phyloP scores from a whole-genome alignment of 1,140 invertebrate species.

The Apocrypta bakeri region DNA sequence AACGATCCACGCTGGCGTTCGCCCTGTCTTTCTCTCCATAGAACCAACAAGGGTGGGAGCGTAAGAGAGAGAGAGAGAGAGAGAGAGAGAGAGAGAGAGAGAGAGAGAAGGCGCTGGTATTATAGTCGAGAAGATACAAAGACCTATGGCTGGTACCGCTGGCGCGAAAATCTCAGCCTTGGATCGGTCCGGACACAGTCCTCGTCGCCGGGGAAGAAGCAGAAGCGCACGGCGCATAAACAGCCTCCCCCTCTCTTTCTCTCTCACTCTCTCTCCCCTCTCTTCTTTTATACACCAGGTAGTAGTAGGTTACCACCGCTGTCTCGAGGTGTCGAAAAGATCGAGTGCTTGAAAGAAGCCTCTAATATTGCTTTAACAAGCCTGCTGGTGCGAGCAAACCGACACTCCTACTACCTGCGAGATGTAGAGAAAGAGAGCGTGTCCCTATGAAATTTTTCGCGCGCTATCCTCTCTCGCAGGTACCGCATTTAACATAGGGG shows the following conservation, averaged over 20 bases:
- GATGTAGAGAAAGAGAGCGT: too few species aligned
- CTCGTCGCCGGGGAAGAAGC: too few species aligned
- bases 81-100: neutral
- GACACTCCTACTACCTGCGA: constrained; percentile 34
- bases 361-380: constrained; percentile 65
- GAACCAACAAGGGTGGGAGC: neutral
- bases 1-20: neutral
- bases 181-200: too few species aligned
- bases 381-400: constrained; percentile 43
- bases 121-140: constrained; percentile 43
- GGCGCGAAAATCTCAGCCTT: constrained; percentile 13
- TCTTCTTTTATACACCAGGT: neutral
- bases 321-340: constrained; percentile 58
- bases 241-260: neutral
- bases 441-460: too few species aligned
- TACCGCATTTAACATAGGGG: neutral
- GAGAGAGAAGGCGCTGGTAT: neutral
- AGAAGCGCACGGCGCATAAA: neutral
- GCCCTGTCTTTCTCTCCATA: neutral
- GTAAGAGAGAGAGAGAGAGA: neutral
- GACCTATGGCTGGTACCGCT: constrained; percentile 47
- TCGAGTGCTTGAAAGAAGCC: constrained; percentile 51
- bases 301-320: constrained; percentile 21
- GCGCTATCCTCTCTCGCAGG: constrained; percentile 5
- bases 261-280: neutral